Evolutionary conservation across 2,113 vertebrate genomes (phyloP).

Genomic region (Orycteropus afer): DNA sequence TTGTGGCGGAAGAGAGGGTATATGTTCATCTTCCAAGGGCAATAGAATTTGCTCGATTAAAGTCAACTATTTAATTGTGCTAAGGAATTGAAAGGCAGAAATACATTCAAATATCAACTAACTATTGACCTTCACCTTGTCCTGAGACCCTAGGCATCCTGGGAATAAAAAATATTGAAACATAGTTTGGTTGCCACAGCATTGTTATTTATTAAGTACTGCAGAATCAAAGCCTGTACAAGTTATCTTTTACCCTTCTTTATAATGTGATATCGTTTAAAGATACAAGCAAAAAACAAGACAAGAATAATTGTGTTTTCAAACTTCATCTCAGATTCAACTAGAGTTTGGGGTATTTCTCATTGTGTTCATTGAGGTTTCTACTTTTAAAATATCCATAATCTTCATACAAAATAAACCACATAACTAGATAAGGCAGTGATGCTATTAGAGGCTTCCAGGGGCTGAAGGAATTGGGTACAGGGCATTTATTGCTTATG

Average conservation of each 20-base stretch:
- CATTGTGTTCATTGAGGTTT: background rate
- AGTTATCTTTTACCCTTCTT: background rate
- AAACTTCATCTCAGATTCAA: background rate
- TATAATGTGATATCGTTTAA: background rate
- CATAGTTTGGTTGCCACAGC: background rate
- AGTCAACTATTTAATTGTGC: background rate
- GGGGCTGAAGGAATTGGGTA: background rate
- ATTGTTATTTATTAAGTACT: background rate
- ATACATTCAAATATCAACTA: conserved; percentile 45
- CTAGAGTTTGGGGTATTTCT: background rate
- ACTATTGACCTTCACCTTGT: background rate
- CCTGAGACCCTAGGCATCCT: rapidly evolving
- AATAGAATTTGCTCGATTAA: background rate
- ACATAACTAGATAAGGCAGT: background rate
- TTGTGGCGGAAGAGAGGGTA: background rate
- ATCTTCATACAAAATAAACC: background rate
- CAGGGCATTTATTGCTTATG: background rate
- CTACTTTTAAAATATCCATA: background rate
- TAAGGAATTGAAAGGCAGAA: conserved; percentile 30
- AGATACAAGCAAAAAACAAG: background rate
- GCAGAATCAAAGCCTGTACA: background rate
- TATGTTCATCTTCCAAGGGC: conserved; percentile 43
- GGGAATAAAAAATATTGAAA: background rate
- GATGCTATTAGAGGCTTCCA: background rate
- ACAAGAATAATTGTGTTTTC: background rate